Evolutionary conservation across 2,113 vertebrate genomes (phyloP), one percentile per base, ranked within the genome.

Genomic region (Pterocles gutturalis): DNA sequence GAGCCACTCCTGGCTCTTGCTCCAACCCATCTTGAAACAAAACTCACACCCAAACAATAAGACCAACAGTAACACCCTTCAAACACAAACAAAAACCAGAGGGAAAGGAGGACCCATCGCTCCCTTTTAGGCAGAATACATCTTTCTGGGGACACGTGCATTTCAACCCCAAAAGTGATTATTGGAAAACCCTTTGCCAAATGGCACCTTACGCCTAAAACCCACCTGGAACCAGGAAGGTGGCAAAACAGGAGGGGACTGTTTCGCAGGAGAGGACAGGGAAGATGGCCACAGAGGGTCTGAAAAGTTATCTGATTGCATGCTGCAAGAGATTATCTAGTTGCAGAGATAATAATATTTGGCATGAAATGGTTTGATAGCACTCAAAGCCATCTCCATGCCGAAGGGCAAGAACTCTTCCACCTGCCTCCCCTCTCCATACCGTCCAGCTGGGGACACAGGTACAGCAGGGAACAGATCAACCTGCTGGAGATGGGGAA

Each of bases 11-110:
- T 80, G 75, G 64, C 89, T 96, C 95, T 77, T 16, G 91, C 78
- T 95, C 93, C 78, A 88, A 81, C 66, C 64, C 91, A 95, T 76
- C 89, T 81, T 83, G 87, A 92, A 46, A 89, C 79, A 97, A 94
- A 97, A 93, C 78, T 97, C 87, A 79, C 78, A 96, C 72, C 93
- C 95, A 96, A 93, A 95, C 55, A 84, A 10, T 16, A 79, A 38
- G 70, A 73, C 34, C 2, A 5, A 91, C 82, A 92, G 53, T 64
- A 95, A n/a, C 57, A 48, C 34, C 77, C 78, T 87, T 67, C 51
- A 69, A 95, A 81, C 49, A 92, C 57, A 81, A 89, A 93, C 20
- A 17, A 87, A 83, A 94, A 79, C 6, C 55, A 76, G 45, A 89
- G 14, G 67, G 34, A 83, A 77, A 72, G 33, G 57, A 93, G 45